These are phyloP conservation scores for Lithobius niger DNA, from an alignment of 1,140 invertebrate genomes.

Conservation along the genomic window DNA sequence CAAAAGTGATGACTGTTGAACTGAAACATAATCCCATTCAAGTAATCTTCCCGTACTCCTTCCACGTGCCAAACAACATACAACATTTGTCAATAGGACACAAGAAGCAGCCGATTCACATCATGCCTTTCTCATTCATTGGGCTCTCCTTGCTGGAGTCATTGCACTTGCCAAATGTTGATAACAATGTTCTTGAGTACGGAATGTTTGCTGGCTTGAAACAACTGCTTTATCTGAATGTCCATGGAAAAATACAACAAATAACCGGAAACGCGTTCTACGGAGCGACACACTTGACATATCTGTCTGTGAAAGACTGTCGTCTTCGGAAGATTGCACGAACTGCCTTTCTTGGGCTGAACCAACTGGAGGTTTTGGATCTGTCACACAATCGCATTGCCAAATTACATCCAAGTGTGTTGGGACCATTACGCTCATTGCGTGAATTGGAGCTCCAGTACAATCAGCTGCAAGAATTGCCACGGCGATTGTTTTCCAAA, in stretches of 20 bases:
- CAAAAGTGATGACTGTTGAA: slow-evolving; percentile 42
- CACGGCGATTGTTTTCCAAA: slow-evolving; percentile 40
- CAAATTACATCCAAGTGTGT: slow-evolving; percentile 43
- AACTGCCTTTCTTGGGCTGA: slow-evolving; percentile 49
- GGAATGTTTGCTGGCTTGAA: slow-evolving; percentile 45
- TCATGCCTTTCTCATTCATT: slow-evolving; percentile 46
- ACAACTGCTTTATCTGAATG: slow-evolving; percentile 33
- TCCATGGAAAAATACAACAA: slow-evolving; percentile 39
- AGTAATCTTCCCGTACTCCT: slow-evolving; percentile 49
- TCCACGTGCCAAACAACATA: slow-evolving; percentile 54
- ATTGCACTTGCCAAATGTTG: slow-evolving; percentile 42
- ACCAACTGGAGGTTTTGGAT: slow-evolving; percentile 43
- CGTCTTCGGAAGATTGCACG: slow-evolving; percentile 46
- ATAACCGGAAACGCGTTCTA: slow-evolving; percentile 54
- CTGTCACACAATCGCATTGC: slow-evolving; percentile 46
- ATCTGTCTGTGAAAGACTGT: slow-evolving; percentile 45
- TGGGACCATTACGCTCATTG: slow-evolving; percentile 44
- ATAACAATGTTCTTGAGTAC: slow-evolving; percentile 40
- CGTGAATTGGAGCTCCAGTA: slow-evolving; percentile 44
- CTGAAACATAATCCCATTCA: slow-evolving; percentile 50
- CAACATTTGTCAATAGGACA: slow-evolving; percentile 42
- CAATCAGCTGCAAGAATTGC: slow-evolving; percentile 43
- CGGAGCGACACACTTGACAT: slow-evolving; percentile 41
- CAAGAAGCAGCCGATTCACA: slow-evolving; percentile 34
- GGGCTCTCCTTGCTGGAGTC: slow-evolving; percentile 40